Percentiles rank a stretch among this genome's conserved stretches.
phyloP scores from a whole-genome alignment of 2,113 vertebrate species.

The Alexandromys fortis region DNA sequence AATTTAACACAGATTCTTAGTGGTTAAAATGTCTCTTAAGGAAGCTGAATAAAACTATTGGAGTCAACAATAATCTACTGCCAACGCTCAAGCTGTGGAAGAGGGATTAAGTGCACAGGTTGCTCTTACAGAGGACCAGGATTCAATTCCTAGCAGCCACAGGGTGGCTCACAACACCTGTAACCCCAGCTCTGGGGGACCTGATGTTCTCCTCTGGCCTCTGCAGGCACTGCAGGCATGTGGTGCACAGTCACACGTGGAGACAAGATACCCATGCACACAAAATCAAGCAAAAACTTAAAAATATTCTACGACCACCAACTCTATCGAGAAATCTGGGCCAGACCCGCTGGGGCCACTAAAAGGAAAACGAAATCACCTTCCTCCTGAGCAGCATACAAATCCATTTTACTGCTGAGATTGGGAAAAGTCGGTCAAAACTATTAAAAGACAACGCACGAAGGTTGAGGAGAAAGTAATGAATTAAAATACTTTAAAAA shows the following conservation, averaged over 20 bases:
- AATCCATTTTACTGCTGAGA: neutral
- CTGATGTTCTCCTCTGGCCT: neutral
- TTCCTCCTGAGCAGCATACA: neutral
- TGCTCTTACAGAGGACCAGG: neutral
- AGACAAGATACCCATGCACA: neutral
- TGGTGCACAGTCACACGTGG: neutral
- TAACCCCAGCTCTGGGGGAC: neutral
- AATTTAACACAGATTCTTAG: slow-evolving; percentile 6
- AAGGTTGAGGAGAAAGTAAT: neutral
- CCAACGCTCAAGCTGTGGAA: neutral
- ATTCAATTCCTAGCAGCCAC: neutral
- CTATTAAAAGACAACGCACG: neutral
- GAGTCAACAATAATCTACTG: neutral
- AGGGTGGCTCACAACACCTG: neutral
- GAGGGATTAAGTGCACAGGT: no score
- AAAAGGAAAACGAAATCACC: neutral
- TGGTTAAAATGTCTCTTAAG: neutral
- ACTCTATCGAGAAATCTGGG: neutral
- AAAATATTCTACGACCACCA: neutral
- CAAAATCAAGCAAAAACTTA: neutral
- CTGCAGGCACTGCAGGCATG: neutral
- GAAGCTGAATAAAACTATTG: neutral
- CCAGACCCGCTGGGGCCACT: neutral
- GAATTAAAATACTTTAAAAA: slow-evolving; percentile 12
- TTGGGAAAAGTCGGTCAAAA: neutral